Evolutionary conservation across 2,888 invertebrate species (phyloP), one percentile per base, ranked within the genome.

Genomic region (Mythimna loreyi): DNA sequence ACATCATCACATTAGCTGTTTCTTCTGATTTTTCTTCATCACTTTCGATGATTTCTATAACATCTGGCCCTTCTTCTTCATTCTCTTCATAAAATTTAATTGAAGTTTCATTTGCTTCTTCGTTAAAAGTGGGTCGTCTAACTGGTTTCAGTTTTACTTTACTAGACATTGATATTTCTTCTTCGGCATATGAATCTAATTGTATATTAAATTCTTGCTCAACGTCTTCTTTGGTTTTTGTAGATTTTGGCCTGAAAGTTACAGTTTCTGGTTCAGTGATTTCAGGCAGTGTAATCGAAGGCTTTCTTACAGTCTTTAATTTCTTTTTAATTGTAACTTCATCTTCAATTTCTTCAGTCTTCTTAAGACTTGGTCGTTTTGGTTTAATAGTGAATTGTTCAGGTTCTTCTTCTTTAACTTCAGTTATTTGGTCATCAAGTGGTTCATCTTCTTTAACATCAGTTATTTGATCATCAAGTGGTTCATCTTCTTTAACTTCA

Each of bases 151-250:
- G 86, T 92, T 97, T 98, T 0, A 98, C 97, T 92, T 98, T 98
- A 69, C 98, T 98, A 4, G 98, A 97, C 97, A 98, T 97, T 11
- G 98, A 98, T 82, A 98, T 97, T 93, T 98, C 98, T 95, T 98
- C 98, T 93, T 98, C 98, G 49, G 98, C 98, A 89, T 98, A 98
- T 0, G 98, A 97, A 92, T 98, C 98, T 73, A 98, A 93, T 16
- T 98, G 97, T 80, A 98, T 98, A 91, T 97, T 98, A 89, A 98
- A 98, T 93, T 98, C 98, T 94, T 98, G 98, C 88, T 98, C 98
- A 19, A 98, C 98, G 85, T 98, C 98, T 95, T 98, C 98, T 91
- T 98, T 98, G 0, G 97, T 98, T 94, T 97, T 98, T 0, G 97
- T 97, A 7, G 96, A 92, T 91, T 97, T 97, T 16, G 98, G 98